Conservation (phyloP, 2,113 vertebrate species). For the Corydoras maculifer region DNA sequence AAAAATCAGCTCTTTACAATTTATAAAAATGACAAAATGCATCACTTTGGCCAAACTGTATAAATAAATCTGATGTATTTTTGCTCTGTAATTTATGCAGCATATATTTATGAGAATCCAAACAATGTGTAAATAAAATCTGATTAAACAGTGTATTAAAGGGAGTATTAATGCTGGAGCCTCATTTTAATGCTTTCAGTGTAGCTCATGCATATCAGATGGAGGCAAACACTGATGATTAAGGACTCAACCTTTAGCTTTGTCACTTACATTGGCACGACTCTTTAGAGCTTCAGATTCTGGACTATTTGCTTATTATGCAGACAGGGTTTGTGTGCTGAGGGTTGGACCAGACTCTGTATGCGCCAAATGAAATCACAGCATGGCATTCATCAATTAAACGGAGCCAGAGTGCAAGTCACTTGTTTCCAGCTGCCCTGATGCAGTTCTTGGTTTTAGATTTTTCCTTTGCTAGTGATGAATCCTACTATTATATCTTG, state of each 20-base stretch:
- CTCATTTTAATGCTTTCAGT: not conserved
- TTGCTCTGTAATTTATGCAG: too few relatives aligned
- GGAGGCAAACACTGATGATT: conserved; percentile 29
- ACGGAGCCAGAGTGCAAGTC: not conserved
- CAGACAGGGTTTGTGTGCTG: conserved; percentile 24
- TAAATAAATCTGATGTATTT: too few relatives aligned
- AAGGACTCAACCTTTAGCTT: conserved; percentile 36
- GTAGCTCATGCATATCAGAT: conserved; percentile 39
- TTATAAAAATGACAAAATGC: too few relatives aligned
- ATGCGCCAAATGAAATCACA: conserved; percentile 45
- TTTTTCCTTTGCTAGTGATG: too few relatives aligned
- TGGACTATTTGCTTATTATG: conserved; percentile 26
- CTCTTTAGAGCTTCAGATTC: conserved; percentile 11
- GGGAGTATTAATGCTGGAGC: not conserved
- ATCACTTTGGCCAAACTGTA: too few relatives aligned
- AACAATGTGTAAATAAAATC: too few relatives aligned
- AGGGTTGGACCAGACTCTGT: conserved; percentile 32
- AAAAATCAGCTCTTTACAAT: too few relatives aligned
- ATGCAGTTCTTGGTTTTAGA: not conserved
- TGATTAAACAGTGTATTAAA: too few relatives aligned
- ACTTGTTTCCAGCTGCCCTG: not conserved
- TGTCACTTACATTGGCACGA: conserved; percentile 21
- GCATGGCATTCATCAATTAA: conserved; percentile 43
- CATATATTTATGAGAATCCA: too few relatives aligned
- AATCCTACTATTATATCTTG: too few relatives aligned